phyloP scores from a whole-genome alignment of 2,113 vertebrate species.

The Austrofundulus limnaeus region DNA sequence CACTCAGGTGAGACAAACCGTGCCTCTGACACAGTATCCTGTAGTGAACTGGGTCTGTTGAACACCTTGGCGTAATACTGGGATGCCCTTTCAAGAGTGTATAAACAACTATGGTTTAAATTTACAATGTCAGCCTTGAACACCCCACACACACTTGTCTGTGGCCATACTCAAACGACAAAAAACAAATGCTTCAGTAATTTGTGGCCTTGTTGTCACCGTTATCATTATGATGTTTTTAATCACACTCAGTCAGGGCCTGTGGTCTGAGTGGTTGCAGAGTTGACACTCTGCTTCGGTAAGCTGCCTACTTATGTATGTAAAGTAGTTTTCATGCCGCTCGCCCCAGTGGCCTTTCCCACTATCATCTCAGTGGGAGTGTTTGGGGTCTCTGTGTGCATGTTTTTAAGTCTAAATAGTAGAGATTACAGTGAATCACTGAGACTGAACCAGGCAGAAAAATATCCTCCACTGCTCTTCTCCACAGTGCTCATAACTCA shows the following conservation, averaged over 20 bases:
- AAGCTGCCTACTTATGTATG: slow-evolving; percentile 48
- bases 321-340: slow-evolving; percentile 64
- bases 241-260: slow-evolving; percentile 17
- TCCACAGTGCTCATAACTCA: slow-evolving; percentile 6
- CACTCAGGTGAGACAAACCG: neutral
- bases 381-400: slow-evolving; percentile 37
- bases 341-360: slow-evolving; percentile 38
- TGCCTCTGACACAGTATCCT: slow-evolving; percentile 6
- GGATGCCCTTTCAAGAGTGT: neutral
- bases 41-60: neutral
- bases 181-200: neutral
- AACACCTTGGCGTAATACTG: neutral
- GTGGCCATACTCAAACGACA: neutral
- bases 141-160: neutral
- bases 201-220: slow-evolving; percentile 3
- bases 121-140: slow-evolving; percentile 2
- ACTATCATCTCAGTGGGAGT: slow-evolving; percentile 57
- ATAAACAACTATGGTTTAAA: slow-evolving; percentile 2
- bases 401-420: slow-evolving; percentile 48
- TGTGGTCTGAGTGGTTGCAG: slow-evolving; percentile 12
- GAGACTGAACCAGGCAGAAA: slow-evolving; percentile 30
- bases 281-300: slow-evolving; percentile 33
- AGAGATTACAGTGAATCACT: slow-evolving; percentile 43
- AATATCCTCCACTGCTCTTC: slow-evolving; percentile 14
- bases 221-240: neutral